Evolutionary conservation across 2,888 invertebrate species (phyloP), one percentile per base, ranked within the genome.

Genomic region (Apoda limacodes): DNA sequence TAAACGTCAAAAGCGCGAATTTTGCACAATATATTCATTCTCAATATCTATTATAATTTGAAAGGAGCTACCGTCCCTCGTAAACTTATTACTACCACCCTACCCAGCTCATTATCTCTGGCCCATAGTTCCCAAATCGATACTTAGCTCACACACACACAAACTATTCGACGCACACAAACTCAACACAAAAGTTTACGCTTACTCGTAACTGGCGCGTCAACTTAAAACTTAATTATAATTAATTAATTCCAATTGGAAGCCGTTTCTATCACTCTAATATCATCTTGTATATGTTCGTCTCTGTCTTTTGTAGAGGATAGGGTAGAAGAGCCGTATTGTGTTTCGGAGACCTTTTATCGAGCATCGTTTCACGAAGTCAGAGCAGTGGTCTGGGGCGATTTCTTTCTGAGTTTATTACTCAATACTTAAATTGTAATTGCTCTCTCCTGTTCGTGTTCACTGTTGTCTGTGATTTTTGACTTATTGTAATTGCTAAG

Each of bases 141-240:
- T 75, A 68, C 55, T 56, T 66, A 54, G 55, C 63, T 43, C 65
- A 71, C 69, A 66, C 75, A 61, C 54, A 57, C 63, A 55, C 51
- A 60, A 56, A 55, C 17, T 17, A 17, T 17, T 7, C 17, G 5
- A 17, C 17, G 5, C 17, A 17, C 17, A 17, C 17, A 17, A 7
- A 5, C 17, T 5, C 57, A 58, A 63, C 61, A 62, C 57, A 61
- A 69, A 72, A 70, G 67, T 70, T 67, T 68, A 68, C 63, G 66
- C 67, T 60, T 65, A 66, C 68, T 67, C 74, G 74, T 80, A 78
- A 80, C 75, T 68, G 68, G 71, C 82, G 82, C 84, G 84, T 84
- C 85, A 86, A 87, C 88, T 88, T 86, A 88, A 80, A 88, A 88
- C 88, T 88, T 88, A 87, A 88, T 88, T 88, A 88, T 88, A 88